Conservation (phyloP, 2,113 vertebrate genomes). For the Corvus cornix region DNA sequence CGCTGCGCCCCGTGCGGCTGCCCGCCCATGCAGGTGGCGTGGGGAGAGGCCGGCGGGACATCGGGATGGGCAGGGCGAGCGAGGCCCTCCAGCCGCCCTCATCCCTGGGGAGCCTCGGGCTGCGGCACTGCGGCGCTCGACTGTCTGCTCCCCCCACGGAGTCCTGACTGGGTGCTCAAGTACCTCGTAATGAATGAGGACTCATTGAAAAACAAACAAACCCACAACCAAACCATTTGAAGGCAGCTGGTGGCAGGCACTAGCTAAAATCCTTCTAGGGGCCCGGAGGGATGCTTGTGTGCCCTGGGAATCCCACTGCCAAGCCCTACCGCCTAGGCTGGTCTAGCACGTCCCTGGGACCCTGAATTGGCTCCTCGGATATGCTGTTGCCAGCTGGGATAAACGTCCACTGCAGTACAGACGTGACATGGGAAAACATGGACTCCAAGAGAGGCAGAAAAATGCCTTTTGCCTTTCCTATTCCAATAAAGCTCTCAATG, state of each 20-base stretch:
- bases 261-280: no score
- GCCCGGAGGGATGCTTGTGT: not conserved
- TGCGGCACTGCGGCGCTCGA: not conserved
- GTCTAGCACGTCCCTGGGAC: fast-evolving
- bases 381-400: fast-evolving
- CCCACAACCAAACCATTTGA: not conserved
- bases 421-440: not conserved
- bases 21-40: not conserved
- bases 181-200: not conserved
- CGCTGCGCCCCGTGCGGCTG: not conserved
- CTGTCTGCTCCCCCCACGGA: fast-evolving
- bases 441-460: not conserved
- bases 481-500: not conserved
- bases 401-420: fast-evolving
- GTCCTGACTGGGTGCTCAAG: fast-evolving
- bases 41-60: not conserved
- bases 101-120: not conserved
- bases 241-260: not conserved
- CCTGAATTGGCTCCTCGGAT: not conserved
- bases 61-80: fast-evolving
- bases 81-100: not conserved
- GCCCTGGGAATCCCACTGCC: fast-evolving
- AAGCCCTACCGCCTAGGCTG: not conserved
- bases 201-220: fast-evolving
- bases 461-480: not conserved